Conservation (phyloP, 2,888 invertebrate genomes). For the Diarsia mendica region DNA sequence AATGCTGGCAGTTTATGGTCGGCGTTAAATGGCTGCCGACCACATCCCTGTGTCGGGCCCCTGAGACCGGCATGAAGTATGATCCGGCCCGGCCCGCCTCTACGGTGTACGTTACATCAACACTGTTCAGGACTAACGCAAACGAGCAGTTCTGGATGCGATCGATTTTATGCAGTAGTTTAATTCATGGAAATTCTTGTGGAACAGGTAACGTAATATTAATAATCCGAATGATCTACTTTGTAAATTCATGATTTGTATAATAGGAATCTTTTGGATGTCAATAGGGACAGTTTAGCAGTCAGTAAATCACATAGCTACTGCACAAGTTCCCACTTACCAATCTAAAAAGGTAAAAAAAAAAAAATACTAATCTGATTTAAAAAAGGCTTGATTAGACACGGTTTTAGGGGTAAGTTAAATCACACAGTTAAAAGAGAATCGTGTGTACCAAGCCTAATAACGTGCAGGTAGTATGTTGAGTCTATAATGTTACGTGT, state of each 20-base stretch:
- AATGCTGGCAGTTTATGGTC: constrained; percentile 17
- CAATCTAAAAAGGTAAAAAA: not conserved
- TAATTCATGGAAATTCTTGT: not conserved
- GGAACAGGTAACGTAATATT: not conserved
- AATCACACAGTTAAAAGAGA: not conserved
- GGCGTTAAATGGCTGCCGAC: constrained; percentile 34
- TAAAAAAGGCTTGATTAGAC: not conserved
- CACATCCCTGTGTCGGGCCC: constrained; percentile 24
- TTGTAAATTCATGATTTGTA: not conserved
- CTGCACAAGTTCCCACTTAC: not conserved
- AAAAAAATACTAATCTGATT: not conserved
- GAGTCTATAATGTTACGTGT: not conserved
- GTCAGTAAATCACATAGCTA: too few relatives aligned
- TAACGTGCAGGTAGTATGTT: not conserved
- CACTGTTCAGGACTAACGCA: constrained; percentile 13
- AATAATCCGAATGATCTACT: not conserved
- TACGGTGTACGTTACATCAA: constrained; percentile 44
- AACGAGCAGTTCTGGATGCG: constrained; percentile 10
- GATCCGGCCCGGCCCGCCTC: constrained; percentile 24
- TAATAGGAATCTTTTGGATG: not conserved
- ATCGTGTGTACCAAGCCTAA: not conserved
- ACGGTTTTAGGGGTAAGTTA: not conserved
- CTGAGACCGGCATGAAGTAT: constrained; percentile 37
- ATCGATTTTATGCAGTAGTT: constrained; percentile 15
- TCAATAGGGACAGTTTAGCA: not conserved